Base-by-base conservation (phyloP, 2,113 vertebrate genomes). In the Psilopsiagon aurifrons region DNA sequence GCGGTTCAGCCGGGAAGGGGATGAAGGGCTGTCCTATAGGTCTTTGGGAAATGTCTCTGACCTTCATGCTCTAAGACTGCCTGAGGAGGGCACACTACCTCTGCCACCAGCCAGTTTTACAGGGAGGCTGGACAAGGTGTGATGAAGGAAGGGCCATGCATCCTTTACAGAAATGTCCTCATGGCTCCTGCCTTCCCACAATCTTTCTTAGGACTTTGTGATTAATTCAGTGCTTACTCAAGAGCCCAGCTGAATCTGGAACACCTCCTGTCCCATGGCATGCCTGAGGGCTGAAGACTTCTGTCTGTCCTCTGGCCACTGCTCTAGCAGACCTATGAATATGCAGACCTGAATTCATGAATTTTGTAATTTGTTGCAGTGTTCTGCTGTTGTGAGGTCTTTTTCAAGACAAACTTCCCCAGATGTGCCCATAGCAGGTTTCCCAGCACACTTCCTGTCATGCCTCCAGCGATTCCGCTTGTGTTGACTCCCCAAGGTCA, bases 221-320 rank as follows among this genome's bases (percentile, higher is more conserved):
- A 19, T 13, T 44, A 75, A 18, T 70, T 47, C 59, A 3, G 17
- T 11, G 14, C 62, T 37, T 16, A 8, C 59, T 47, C 8, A 10
- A 67, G 27, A 86, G 24, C 39, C 17, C 43, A 46, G 23, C 17
- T 74, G 43, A 20, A 47, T 41, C 19, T 67, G 55, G 64, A 52
- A 23, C n/a, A 46, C 2, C 0, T 16, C 11, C 31, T 79, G 25
- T 71, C 19, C 52, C 52, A 41, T 31, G 63, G 35, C 18, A 60
- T 0, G 3, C 17, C 44, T 7, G 18, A 57, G 19, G 31, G 11
- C 39, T 46, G 29, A 68, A 28, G 29, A 17, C 59, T 77, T 86
- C 0, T 2, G 6, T 37, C n/a, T 33, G 9, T 43, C 28, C 57
- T 59, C 7, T 1, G 28, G 46, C 37, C 55, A 62, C 13, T 0